Base-by-base conservation (phyloP, 2,888 invertebrate genomes). In the Drosophila mayaguana region DNA sequence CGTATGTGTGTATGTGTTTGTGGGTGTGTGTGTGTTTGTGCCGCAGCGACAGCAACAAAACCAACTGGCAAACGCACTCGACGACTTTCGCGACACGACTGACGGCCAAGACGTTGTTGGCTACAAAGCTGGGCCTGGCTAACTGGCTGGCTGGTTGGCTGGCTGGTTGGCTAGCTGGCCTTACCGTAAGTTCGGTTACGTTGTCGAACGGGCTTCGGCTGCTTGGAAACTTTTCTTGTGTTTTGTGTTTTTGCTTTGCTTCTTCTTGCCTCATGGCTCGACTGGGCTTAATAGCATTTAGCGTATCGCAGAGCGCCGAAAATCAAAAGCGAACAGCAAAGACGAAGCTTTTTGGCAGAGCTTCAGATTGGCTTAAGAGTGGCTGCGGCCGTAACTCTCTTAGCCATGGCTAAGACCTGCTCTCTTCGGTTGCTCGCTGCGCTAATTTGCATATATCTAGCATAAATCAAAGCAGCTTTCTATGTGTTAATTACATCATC, bases 61-160 rank as follows among this genome's bases (percentile, higher is more conserved):
- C 79, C 82, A 88, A 80, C 81, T 81, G 82, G 81, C 88, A 91
- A 90, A 91, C 91, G 90, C 89, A 92, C 93, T 92, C 92, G 89
- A 92, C 91, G 92, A 91, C 92, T 92, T 92, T 92, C 93, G 92
- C 92, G 92, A 92, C 91, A 90, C 92, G 92, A 93, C 92, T 93
- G 90, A 93, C 80, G 75, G 78, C 73, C 71, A 82, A 76, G 71
- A 81, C 75, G 63, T 70, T 80, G 72, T 80, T 72, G 86, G 80
- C 63, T 59, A 62, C 46, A 34, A 62, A 62, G 59, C 63, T 64
- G 63, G 60, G 63, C 63, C 63, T 42, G 63, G 48, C 63, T 38
- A 28, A 45, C 48, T 60, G 28, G 72, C 63, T 75, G 42, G 63
- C 72, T 32, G 32, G 65, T 72, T 56, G 20, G 69, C 3, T 34